Conservation (phyloP, 1,140 invertebrate species). For the Anthonomus grandis region DNA sequence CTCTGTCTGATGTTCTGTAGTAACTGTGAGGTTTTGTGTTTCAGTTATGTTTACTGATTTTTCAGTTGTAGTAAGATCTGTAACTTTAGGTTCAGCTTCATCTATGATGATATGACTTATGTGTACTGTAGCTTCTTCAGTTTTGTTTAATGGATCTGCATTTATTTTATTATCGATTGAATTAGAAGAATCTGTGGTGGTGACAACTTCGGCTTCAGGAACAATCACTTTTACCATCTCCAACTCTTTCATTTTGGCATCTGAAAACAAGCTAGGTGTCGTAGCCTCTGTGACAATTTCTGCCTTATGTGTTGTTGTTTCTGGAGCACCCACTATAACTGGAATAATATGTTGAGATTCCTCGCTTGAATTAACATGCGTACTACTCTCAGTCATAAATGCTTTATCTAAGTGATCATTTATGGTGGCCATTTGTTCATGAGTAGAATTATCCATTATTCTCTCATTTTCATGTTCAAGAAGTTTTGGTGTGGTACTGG, state of each 20-base stretch:
- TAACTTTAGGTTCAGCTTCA: background rate
- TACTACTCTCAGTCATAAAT: background rate
- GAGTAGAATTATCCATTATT: conserved; percentile 31
- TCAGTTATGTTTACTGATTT: background rate
- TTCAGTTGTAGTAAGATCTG: background rate
- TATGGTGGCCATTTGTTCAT: background rate
- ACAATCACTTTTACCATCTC: conserved; percentile 8
- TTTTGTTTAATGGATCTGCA: background rate
- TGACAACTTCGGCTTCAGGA: conserved; percentile 14
- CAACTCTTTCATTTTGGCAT: conserved; percentile 13
- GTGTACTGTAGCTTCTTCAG: background rate
- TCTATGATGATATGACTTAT: background rate
- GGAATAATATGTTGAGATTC: background rate
- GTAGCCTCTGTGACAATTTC: conserved; percentile 4
- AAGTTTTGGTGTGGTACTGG: conserved; percentile 30
- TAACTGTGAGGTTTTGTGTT: background rate
- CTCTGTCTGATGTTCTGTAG: conserved; percentile 18
- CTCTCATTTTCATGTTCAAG: conserved; percentile 35
- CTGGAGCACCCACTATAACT: background rate
- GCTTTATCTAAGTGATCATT: background rate
- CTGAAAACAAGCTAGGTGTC: background rate
- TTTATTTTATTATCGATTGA: background rate
- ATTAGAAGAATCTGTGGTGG: background rate
- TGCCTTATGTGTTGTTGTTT: background rate
- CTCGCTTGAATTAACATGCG: background rate